Evolutionary conservation across 2,888 invertebrate species (phyloP).

Genomic region (Epiblema foenella): DNA sequence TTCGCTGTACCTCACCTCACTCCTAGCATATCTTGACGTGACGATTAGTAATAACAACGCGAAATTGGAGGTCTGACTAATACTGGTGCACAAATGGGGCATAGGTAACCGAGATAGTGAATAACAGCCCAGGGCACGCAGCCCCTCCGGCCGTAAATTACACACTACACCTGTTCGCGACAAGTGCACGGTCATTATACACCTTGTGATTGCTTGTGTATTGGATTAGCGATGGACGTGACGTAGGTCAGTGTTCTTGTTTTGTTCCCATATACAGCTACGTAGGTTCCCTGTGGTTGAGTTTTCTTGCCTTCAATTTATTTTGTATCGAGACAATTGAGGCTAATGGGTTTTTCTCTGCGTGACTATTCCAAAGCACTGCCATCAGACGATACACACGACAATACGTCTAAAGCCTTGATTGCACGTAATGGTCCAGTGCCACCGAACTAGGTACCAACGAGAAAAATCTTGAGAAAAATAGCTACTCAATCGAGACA

Average conservation of each 20-base stretch:
- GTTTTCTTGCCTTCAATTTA: neutral
- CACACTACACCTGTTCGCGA: slow-evolving; percentile 21
- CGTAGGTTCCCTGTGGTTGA: neutral
- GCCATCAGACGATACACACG: too few relatives aligned
- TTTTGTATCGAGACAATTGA: neutral
- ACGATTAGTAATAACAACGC: too few relatives aligned
- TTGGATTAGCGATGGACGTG: slow-evolving; percentile 1
- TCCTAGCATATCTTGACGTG: neutral
- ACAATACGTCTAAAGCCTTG: neutral
- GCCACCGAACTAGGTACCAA: neutral
- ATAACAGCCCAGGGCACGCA: neutral
- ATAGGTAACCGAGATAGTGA: neutral
- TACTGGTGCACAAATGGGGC: neutral
- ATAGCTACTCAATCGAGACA: neutral
- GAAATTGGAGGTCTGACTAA: neutral
- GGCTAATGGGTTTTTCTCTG: neutral
- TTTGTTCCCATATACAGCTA: slow-evolving; percentile 5
- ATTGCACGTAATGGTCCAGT: neutral
- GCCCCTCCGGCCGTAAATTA: slow-evolving; percentile 6
- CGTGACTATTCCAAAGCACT: too few relatives aligned
- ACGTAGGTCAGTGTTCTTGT: slow-evolving; percentile 21
- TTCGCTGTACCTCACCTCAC: too few relatives aligned
- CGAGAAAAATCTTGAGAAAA: neutral
- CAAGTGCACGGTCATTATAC: slow-evolving; percentile 22
- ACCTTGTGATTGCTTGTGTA: neutral